Evolutionary conservation across 2,888 invertebrate genomes (phyloP), one percentile per base, ranked within the genome.

Genomic region (Hyles lineata): DNA sequence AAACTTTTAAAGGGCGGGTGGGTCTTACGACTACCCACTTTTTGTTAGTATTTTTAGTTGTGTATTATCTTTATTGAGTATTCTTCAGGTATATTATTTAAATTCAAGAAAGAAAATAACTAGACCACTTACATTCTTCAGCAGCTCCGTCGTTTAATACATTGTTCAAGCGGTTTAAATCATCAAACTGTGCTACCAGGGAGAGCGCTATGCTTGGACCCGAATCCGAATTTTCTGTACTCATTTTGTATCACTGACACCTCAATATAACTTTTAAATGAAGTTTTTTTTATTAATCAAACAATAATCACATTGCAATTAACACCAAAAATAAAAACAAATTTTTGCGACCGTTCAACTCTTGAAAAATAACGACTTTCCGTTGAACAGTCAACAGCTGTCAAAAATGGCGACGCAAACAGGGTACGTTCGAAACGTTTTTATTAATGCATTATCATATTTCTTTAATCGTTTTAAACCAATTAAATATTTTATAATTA

Each of bases 181-280:
- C 97, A 87, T 97, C 97, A 87, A 96, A 96, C 82, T 96, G 96
- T 23, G 97, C 97, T 76, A 97, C 93, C 74, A 96, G 89, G 3
- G 97, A 97, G 71, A 97, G 90, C 73, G 90, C 84, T 55, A 92
- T 85, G 78, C 87, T 85, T 70, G 87, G 81, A 17, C 91, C 89
- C n/a, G 85, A 86, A 83, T 93, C 93, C 0, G 92, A 92, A 80
- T 88, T 91, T 78, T 90, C 92, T 60, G 93, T 82, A 89, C 90
- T 92, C 94, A 94, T 94, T 79, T 85, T 90, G 67, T 63, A 67
- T 43, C 72, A 67, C 32, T 72, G 21, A 76, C 50, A 5, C n/a
- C 52, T 52, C 61, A 23, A 52, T 70, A 35, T 61, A 32, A n/a
- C n/a, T 43, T 61, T 8, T 15, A 55, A 19, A 23, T 61, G 52